These are phyloP conservation scores for Brachionus paranguensis DNA, from an alignment of 1,140 invertebrate genomes.

Conservation along the genomic window DNA sequence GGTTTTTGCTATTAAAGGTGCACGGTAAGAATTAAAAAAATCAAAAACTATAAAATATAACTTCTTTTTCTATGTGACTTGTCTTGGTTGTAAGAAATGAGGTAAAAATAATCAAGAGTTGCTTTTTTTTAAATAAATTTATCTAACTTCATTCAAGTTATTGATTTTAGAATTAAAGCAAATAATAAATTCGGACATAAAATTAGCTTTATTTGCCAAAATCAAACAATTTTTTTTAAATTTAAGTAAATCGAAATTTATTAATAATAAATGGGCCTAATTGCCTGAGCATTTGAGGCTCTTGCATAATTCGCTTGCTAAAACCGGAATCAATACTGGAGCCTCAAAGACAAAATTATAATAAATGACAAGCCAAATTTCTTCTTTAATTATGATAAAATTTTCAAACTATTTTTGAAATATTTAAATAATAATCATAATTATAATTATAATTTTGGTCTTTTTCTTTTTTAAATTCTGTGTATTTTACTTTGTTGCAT, in stretches of 20 bases:
- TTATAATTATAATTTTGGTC: background rate
- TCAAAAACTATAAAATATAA: too few relatives aligned
- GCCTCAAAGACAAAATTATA: background rate
- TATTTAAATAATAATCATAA: conserved; percentile 4
- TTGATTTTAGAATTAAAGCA: background rate
- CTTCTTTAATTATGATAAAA: background rate
- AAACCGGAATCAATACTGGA: background rate
- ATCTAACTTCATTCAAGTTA: background rate
- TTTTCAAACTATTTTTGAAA: conserved; percentile 2
- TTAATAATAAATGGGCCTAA: background rate
- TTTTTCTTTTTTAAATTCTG: background rate
- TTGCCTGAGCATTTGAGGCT: background rate
- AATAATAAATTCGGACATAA: background rate
- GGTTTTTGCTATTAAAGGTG: too few relatives aligned
- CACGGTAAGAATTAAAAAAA: too few relatives aligned
- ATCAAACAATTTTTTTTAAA: background rate
- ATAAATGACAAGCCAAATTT: background rate
- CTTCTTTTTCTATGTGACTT: too few relatives aligned
- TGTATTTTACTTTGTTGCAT: background rate
- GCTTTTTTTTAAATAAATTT: background rate
- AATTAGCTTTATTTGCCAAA: background rate
- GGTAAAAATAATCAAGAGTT: background rate
- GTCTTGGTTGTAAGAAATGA: background rate
- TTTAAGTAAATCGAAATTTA: background rate
- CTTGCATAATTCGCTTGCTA: background rate